Conservation (phyloP, 2,113 vertebrate genomes). For the Callospermophilus lateralis region DNA sequence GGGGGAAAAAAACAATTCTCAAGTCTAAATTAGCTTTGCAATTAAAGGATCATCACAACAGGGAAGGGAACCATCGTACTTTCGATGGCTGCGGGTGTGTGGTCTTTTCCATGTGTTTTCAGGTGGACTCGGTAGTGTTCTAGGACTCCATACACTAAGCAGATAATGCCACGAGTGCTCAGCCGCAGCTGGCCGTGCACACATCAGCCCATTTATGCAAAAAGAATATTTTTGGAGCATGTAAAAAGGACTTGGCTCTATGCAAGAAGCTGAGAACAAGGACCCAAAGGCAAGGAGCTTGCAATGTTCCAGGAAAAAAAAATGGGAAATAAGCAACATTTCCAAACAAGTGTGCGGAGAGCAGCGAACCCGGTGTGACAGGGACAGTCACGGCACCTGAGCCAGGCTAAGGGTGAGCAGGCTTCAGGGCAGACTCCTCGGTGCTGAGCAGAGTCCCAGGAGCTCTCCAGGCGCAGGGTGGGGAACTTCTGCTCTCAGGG, state of each 20-base stretch:
- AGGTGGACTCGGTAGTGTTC: neutral
- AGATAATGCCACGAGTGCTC: neutral
- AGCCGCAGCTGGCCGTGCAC: neutral
- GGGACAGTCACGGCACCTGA: rapidly evolving
- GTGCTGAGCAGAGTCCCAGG: neutral
- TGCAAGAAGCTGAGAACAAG: neutral
- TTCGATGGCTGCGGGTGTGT: neutral
- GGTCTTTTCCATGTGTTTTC: neutral
- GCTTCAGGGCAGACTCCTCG: neutral
- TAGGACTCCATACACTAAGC: neutral
- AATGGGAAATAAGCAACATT: neutral
- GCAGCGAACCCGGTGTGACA: rapidly evolving
- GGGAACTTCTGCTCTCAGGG: neutral
- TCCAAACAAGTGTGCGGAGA: rapidly evolving
- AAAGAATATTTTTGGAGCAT: neutral
- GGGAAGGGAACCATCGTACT: neutral
- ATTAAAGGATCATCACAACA: neutral
- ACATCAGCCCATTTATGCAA: neutral
- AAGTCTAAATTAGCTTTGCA: neutral
- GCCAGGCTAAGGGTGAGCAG: neutral
- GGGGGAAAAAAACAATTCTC: neutral
- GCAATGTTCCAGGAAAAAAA: neutral
- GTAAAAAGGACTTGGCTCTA: neutral
- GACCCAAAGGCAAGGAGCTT: neutral
- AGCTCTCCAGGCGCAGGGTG: neutral